Percentiles rank a stretch among this genome's conserved stretches.
phyloP scores from a whole-genome alignment of 2,797 vertebrate genomes.

The Hirundo rustica region DNA sequence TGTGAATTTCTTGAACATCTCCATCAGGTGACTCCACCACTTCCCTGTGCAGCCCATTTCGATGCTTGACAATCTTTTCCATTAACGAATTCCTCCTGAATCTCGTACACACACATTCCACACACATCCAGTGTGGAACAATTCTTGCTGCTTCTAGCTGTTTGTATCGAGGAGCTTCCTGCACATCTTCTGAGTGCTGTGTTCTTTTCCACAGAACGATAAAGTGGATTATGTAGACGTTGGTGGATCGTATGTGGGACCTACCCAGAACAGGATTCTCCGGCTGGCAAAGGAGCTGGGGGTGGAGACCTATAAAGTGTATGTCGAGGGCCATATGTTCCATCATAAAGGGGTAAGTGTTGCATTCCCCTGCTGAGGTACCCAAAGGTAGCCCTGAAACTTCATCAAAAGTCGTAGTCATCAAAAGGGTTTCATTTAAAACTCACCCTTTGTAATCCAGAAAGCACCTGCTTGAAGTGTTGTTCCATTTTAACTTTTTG shows the following conservation, averaged over 20 bases:
- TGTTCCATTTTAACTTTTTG: background rate
- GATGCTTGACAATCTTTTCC: background rate
- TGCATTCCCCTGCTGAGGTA: background rate
- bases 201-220: conserved; percentile 68
- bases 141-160: background rate
- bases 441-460: background rate
- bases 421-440: background rate
- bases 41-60: background rate
- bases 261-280: conserved; percentile 81
- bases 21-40: background rate
- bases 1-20: background rate
- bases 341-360: conserved; percentile 74
- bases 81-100: background rate
- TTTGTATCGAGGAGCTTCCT: background rate
- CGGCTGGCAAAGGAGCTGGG: conserved; percentile 80
- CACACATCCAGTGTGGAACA: background rate
- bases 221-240: conserved; percentile 79
- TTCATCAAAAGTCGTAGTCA: background rate
- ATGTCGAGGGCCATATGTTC: conserved; percentile 61
- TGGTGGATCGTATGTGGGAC: conserved; percentile 80
- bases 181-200: background rate
- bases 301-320: conserved; percentile 79
- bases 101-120: background rate
- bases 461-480: background rate
- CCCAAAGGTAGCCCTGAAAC: background rate